Evolutionary conservation across 2,888 invertebrate species (phyloP).

Genomic region (Dryobotodes eremita): DNA sequence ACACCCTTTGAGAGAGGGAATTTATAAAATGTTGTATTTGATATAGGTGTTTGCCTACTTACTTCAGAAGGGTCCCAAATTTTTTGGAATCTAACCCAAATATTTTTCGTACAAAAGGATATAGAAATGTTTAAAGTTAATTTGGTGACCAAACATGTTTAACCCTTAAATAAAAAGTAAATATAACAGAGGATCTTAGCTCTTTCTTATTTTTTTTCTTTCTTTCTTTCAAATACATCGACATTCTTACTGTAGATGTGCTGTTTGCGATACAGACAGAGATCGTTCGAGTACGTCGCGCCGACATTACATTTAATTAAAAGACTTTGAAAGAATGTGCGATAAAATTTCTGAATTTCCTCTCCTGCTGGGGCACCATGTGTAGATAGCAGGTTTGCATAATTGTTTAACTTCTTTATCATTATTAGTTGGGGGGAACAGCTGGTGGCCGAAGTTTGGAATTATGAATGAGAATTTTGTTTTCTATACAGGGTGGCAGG

Average conservation of each 20-base stretch:
- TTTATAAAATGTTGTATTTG: slow-evolving; percentile 1
- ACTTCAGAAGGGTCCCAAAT: not conserved
- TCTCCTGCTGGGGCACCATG: slow-evolving; percentile 23
- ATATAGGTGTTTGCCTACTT: not conserved
- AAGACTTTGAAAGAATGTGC: slow-evolving; percentile 61
- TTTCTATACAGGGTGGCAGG: not conserved
- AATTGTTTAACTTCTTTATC: too few species aligned
- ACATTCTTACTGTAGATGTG: too few species aligned
- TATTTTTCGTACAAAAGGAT: not conserved
- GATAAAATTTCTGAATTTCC: slow-evolving; percentile 65
- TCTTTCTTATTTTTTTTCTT: too few species aligned
- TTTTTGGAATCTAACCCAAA: not conserved
- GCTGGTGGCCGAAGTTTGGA: not conserved
- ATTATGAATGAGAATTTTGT: not conserved
- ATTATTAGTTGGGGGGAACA: too few species aligned
- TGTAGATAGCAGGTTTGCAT: too few species aligned
- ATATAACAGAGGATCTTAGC: too few species aligned
- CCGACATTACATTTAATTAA: slow-evolving; percentile 65
- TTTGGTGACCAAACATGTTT: not conserved
- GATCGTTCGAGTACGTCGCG: not conserved
- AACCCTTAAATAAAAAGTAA: not conserved
- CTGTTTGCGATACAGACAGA: not conserved
- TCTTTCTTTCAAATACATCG: too few species aligned
- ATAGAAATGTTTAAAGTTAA: not conserved
- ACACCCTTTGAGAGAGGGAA: slow-evolving; percentile 7